Evolutionary conservation across 2,113 vertebrate species (phyloP), one percentile per base, ranked within the genome.

Genomic region (Guaruba guarouba): DNA sequence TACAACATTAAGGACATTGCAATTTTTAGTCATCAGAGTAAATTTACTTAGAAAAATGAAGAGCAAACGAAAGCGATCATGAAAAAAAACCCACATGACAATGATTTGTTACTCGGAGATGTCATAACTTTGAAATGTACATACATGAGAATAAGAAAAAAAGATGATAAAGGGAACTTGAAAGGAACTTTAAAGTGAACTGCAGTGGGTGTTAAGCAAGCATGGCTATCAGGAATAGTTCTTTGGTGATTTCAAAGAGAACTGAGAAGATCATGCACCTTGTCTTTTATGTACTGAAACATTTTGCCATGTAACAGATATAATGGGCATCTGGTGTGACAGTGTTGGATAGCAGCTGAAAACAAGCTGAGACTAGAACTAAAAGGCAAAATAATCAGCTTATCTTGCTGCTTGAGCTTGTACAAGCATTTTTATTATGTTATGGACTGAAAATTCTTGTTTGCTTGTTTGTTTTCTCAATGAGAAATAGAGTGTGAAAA

Each of bases 391-490:
- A 59, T 73, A 73, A 86, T 90, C 59, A 77, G 41, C 31, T 70
- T 92, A 73, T 89, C 63, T 89, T 49, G 59, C 41, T 76, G 43
- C n/a, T 82, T 74, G 78, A 91, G 75, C 17, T 57, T 80, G 18
- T 87, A 82, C 70, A 94, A 91, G 49, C 14, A 57, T 44, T 77
- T 92, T 92, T 73, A 62, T 91, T 94, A 61, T 33, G 62, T 79
- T 85, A 63, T 11, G 23, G 37, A 73, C 49, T 27, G 44, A 95
- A 92, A 91, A 90, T 41, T 82, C 67, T 67, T 87, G 62, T 86
- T 90, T 93, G 46, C 61, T 86, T 90, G 68, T 81, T 96, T 85
- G 41, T 91, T 96, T 94, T 93, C 62, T 94, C 78, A 85, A 13
- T 76, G 52, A 90, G 85, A 92, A 93, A 91, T 17, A 84, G 43